These are phyloP conservation scores for Platycheirus albimanus DNA, from an alignment of 2,888 invertebrate genomes.

Conservation along the genomic window DNA sequence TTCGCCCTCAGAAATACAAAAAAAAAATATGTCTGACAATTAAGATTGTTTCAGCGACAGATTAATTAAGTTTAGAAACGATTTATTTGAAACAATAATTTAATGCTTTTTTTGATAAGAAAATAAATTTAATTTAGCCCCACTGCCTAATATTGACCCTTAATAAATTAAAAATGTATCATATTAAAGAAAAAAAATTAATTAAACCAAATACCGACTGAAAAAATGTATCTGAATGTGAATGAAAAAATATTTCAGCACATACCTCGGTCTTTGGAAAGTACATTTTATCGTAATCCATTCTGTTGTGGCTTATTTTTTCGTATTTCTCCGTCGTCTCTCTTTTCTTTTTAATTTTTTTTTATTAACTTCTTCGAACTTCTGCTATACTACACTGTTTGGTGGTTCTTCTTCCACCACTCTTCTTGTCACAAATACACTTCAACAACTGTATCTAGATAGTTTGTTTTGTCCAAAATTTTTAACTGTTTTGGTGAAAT, in stretches of 20 bases:
- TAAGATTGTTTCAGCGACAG: constrained; percentile 14
- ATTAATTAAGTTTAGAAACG: neutral
- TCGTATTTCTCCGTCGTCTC: constrained; percentile 9
- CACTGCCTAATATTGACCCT: constrained; percentile 11
- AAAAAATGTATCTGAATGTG: neutral
- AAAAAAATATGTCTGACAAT: neutral
- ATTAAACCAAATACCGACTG: no score
- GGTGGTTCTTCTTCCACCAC: constrained; percentile 67
- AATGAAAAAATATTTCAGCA: constrained; percentile 21
- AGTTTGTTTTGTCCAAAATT: constrained; percentile 64
- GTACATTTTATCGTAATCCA: constrained; percentile 73
- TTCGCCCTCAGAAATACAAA: no score
- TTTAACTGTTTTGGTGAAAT: constrained; percentile 40
- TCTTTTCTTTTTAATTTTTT: constrained; percentile 1
- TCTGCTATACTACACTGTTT: constrained; percentile 22
- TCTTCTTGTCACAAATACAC: constrained; percentile 66
- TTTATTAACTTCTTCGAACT: constrained; percentile 9
- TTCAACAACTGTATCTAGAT: constrained; percentile 57
- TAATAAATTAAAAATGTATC: no score
- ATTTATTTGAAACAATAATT: neutral
- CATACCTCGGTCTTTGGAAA: constrained; percentile 73
- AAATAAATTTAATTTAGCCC: no score
- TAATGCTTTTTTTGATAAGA: constrained; percentile 22
- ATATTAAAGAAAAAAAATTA: no score
- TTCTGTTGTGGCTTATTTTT: constrained; percentile 59